phyloP scores from a whole-genome alignment of 1,140 invertebrate genomes.

The Heliothis virescens region DNA sequence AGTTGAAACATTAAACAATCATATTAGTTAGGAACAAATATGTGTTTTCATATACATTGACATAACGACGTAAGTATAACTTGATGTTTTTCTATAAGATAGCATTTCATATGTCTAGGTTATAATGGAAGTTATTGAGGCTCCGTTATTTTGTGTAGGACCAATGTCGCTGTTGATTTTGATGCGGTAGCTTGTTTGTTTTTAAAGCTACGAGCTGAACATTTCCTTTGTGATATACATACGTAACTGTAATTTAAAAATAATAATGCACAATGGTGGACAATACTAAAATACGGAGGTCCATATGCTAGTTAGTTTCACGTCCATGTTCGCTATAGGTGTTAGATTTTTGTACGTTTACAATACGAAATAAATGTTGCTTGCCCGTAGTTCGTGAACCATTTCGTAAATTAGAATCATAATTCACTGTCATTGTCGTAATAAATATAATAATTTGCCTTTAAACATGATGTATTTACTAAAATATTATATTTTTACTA shows the following conservation, averaged over 20 bases:
- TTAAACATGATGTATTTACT: neutral
- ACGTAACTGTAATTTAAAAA: slow-evolving; percentile 73
- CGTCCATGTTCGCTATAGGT: slow-evolving; percentile 75
- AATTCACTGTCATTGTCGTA: slow-evolving; percentile 5
- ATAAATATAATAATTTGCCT: slow-evolving; percentile 19
- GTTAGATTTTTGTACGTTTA: slow-evolving; percentile 78
- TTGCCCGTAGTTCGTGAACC: slow-evolving; percentile 49
- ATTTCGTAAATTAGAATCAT: slow-evolving; percentile 33
- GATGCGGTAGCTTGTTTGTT: slow-evolving; percentile 51
- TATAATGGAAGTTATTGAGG: slow-evolving; percentile 43
- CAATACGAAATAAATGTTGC: slow-evolving; percentile 64
- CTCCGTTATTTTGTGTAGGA: slow-evolving; percentile 65
- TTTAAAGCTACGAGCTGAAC: slow-evolving; percentile 55
- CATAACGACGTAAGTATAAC: slow-evolving; percentile 60
- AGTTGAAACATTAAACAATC: slow-evolving; percentile 58
- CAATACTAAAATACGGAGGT: slow-evolving; percentile 82
- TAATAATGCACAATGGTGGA: slow-evolving; percentile 83
- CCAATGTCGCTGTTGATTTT: slow-evolving; percentile 65
- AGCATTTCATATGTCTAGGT: slow-evolving; percentile 62
- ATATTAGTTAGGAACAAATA: slow-evolving; percentile 71
- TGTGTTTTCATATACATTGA: slow-evolving; percentile 83
- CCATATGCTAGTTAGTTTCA: slow-evolving; percentile 73
- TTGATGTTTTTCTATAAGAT: slow-evolving; percentile 78
- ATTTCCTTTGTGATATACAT: slow-evolving; percentile 78
- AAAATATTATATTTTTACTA: slow-evolving; percentile 20